phyloP scores from a whole-genome alignment of 1,140 invertebrate genomes.

The Zophobas atratus region DNA sequence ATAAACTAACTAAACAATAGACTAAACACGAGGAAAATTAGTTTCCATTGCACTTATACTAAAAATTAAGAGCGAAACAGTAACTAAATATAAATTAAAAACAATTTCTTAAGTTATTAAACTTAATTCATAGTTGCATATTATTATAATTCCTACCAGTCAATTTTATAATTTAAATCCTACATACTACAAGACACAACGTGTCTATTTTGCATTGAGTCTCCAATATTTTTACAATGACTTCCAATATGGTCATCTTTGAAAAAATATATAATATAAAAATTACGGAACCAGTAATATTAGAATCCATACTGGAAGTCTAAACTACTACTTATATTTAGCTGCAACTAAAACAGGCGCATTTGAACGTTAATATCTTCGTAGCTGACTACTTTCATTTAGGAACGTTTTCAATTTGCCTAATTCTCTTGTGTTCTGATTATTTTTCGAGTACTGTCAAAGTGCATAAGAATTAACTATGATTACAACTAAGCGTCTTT shows the following conservation, averaged over 20 bases:
- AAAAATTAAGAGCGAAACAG: slow-evolving; percentile 24
- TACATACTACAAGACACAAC: slow-evolving; percentile 33
- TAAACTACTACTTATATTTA: slow-evolving; percentile 17
- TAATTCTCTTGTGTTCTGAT: too few species aligned
- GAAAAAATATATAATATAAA: not conserved
- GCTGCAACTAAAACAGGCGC: slow-evolving; percentile 16
- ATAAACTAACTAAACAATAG: slow-evolving; percentile 51
- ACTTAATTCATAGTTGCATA: slow-evolving; percentile 25
- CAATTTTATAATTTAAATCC: slow-evolving; percentile 47
- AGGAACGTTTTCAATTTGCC: not conserved
- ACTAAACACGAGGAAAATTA: slow-evolving; percentile 48
- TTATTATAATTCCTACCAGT: slow-evolving; percentile 50
- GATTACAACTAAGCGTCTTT: too few species aligned
- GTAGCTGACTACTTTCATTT: not conserved
- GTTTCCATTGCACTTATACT: slow-evolving; percentile 61
- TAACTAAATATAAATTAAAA: slow-evolving; percentile 32
- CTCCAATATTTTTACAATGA: slow-evolving; percentile 1
- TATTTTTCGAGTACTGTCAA: too few species aligned
- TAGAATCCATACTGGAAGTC: slow-evolving; percentile 20
- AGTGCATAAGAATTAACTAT: too few species aligned
- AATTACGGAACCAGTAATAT: slow-evolving; percentile 8
- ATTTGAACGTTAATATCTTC: not conserved
- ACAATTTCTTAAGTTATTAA: slow-evolving; percentile 43
- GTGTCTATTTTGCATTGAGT: slow-evolving; percentile 12
- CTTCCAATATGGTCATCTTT: slow-evolving; percentile 41